Evolutionary conservation across 1,140 invertebrate genomes (phyloP).

Genomic region (Philotrypesis tridentata): DNA sequence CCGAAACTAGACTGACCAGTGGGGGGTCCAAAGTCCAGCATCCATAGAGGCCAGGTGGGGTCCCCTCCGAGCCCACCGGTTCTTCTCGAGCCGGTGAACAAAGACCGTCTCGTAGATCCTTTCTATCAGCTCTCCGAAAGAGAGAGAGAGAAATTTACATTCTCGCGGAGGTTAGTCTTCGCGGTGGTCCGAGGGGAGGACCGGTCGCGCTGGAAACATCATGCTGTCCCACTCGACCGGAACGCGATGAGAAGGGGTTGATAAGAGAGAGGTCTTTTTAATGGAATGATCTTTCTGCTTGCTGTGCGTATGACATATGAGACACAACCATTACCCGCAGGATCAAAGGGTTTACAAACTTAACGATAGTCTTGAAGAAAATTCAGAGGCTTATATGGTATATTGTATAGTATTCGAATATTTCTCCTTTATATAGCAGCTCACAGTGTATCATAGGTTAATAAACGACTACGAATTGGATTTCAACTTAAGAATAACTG

Average conservation of each 20-base stretch:
- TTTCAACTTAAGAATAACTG: no score
- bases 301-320: no score
- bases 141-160: slow-evolving; percentile 36
- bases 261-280: slow-evolving; percentile 2
- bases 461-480: no score
- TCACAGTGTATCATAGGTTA: no score
- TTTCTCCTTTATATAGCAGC: no score
- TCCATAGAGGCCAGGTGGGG: no score
- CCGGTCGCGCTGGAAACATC: slow-evolving; percentile 54
- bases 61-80: slow-evolving; percentile 63
- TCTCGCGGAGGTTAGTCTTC: slow-evolving; percentile 19
- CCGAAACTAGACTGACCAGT: slow-evolving; percentile 68
- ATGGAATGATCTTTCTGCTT: slow-evolving; percentile 17
- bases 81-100: neutral
- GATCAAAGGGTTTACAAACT: no score
- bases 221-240: slow-evolving; percentile 29
- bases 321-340: no score
- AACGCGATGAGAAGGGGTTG: neutral
- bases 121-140: neutral
- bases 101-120: neutral
- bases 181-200: slow-evolving; percentile 57
- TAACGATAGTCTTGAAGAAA: no score
- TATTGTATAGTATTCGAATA: no score
- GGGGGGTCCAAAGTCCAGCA: slow-evolving; percentile 71
- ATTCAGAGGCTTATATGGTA: no score